Conservation (phyloP, 2,113 vertebrate genomes). For the Hypanus sabinus region DNA sequence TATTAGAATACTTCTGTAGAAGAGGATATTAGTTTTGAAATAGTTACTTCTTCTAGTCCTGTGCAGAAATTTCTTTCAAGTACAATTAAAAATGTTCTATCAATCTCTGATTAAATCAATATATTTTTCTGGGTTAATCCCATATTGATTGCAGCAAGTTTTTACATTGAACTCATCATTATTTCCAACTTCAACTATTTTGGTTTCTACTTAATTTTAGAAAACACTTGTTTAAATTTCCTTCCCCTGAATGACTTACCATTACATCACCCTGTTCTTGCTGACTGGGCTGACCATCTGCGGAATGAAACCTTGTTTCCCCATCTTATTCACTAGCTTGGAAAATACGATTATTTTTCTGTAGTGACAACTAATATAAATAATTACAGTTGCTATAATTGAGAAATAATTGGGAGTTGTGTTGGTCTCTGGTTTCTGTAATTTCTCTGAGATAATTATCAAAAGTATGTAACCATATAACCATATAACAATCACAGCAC, state of each 20-base stretch:
- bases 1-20: background rate
- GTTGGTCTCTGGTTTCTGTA: background rate
- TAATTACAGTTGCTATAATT: background rate
- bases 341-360: background rate
- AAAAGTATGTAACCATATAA: too few species aligned
- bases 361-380: background rate
- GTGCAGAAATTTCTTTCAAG: background rate
- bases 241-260: background rate
- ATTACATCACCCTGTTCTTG: background rate
- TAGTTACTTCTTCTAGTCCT: background rate
- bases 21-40: background rate
- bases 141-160: background rate
- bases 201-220: background rate
- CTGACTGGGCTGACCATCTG: background rate
- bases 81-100: background rate
- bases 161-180: background rate
- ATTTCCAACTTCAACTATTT: background rate
- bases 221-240: background rate
- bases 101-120: background rate
- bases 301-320: background rate
- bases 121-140: background rate
- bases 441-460: background rate
- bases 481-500: too few species aligned
- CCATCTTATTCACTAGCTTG: background rate
- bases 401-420: background rate